Base-by-base conservation (phyloP, 2,888 invertebrate species). In the Drosophila mulleri region DNA sequence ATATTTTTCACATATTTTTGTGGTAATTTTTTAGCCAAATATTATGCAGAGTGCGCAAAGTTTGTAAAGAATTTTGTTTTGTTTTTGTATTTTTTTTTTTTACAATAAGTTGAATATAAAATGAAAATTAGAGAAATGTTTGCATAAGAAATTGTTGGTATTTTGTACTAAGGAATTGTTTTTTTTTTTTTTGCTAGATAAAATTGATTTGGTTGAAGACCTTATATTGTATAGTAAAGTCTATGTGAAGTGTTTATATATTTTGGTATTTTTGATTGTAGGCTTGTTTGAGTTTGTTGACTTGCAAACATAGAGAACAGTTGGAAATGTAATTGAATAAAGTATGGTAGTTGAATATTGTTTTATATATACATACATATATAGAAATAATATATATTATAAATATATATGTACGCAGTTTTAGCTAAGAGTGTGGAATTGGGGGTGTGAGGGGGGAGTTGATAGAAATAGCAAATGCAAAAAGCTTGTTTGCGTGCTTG, bases 71-170 rank as follows among this genome's bases (percentile, higher is more conserved):
- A 73, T 60, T 78, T 78, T 41, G 60, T 71, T 78, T 72, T 72
- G 59, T 56, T 56, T 52, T 48, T 72, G 50, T 45, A 66, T 69
- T 71, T 79, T 67, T 62, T 53, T 70, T 73, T 83, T 81, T 58
- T 79, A 77, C 78, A 80, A 69, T 67, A 75, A 74, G 60, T 84
- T 78, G 75, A 80, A 85, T 83, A 82, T 83, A 79, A 82, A 88
- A 90, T 75, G 83, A 88, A 86, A 85, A 80, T 32, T 79, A 85
- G 87, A 83, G 77, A 83, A 83, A 57, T 74, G 82, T 86, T 89
- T 90, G 89, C 90, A 89, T 89, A 86, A 89, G 90, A 89, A 50
- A 82, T 80, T 72, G 56, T 54, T 83, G 77, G 78, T 72, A 77
- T 63, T 80, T 82, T 37, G 63, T 56, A 62, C 71, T 68, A 60